Base-by-base conservation (phyloP, 1,140 invertebrate species). In the Dicyema japonicum region DNA sequence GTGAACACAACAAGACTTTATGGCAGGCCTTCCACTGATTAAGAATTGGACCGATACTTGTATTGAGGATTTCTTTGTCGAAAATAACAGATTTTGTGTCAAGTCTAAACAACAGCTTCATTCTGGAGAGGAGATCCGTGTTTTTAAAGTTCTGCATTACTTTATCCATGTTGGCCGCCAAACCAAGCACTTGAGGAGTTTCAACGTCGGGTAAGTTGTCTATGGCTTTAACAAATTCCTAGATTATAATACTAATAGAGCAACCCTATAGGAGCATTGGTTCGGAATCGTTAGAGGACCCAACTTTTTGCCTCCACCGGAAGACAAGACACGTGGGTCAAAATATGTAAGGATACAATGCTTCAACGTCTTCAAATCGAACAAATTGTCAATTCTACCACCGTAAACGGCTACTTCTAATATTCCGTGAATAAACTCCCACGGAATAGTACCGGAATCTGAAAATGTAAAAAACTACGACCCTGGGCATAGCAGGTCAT, bases 371-470 rank as follows among this genome's bases (percentile, higher is more conserved):
- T 60, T 47, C 27, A 61, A 43, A 49, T 85, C 76, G 41, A 67
- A 65, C 5, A 54, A 41, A 37, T 74, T 72, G 41, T 78, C 72
- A 5, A 85, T 58, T 22, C 72, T 50, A 1, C 75, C 75, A 1
- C 75, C 75, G 40, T 78, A 85, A 29, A 80, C 65, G 0, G 70
- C 66, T 28, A 65, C 60, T 37, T 69, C 64, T 40, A 66, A 62
- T 3, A 85, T 46, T 5, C 72, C 72, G 36, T 65, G 64, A 19
- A 80, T 52, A 33, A 64, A 64, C 25, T 64, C 54, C 72, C 72
- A 82, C 34, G 67, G 54, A 3, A 62, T 30, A 19, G 32, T 33
- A 18, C 26, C 26, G 14, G 39, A 34, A 22, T 34, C 44, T 48
- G 34, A 27, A 14, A 18, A 6, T 19, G 23, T 12, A 15, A 13